These are phyloP conservation scores for Carposina sasakii DNA, from an alignment of 1,140 invertebrate species.

Conservation along the genomic window DNA sequence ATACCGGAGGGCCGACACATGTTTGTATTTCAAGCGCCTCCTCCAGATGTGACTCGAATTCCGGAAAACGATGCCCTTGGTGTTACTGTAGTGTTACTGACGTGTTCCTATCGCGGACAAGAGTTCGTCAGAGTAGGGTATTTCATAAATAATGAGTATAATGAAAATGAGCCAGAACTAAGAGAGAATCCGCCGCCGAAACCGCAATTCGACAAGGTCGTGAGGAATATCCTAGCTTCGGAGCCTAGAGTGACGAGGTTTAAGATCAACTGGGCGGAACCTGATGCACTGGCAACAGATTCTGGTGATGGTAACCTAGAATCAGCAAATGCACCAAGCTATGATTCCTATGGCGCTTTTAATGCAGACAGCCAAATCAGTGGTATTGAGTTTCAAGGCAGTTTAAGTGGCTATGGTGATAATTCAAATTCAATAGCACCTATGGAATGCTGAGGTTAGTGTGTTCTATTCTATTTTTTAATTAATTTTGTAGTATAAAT, in stretches of 20 bases:
- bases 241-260: conserved; percentile 95
- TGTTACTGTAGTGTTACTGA: conserved; percentile 96
- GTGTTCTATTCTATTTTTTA: background rate
- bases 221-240: conserved; percentile 94
- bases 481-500: background rate
- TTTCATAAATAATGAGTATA: conserved; percentile 99
- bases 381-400: conserved; percentile 61
- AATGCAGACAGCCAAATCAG: conserved; percentile 65
- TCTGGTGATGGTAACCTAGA: conserved; percentile 48
- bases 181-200: conserved; percentile 94
- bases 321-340: conserved; percentile 45
- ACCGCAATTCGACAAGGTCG: conserved; percentile 95
- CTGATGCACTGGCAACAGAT: conserved; percentile 47
- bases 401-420: conserved; percentile 59
- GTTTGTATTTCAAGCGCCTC: conserved; percentile 97
- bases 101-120: conserved; percentile 92
- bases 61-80: conserved; percentile 96
- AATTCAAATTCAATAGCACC: conserved; percentile 68
- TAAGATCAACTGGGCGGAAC: conserved; percentile 98
- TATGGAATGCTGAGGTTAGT: conserved; percentile 64
- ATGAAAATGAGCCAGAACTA: conserved; percentile 92
- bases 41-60: conserved; percentile 94
- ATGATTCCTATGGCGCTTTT: conserved; percentile 57
- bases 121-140: conserved; percentile 99
- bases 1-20: conserved; percentile 94